Evolutionary conservation across 2,888 invertebrate species (phyloP).

Genomic region (Ennomos quercinarius): DNA sequence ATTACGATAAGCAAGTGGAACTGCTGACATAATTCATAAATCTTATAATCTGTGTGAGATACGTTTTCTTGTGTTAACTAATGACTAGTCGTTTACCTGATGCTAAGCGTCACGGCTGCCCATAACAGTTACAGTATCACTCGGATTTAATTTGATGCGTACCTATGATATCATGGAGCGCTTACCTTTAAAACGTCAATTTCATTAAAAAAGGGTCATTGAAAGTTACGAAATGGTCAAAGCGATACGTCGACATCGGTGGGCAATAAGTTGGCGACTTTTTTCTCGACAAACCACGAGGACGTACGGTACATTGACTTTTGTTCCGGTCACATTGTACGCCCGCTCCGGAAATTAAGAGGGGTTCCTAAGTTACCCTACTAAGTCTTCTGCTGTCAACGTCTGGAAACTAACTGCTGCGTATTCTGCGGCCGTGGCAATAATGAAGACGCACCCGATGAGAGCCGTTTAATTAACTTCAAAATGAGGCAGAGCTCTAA

Average conservation of each 20-base stretch:
- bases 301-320: conserved; percentile 22
- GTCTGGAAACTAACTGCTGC: conserved; percentile 34
- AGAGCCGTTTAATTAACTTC: conserved; percentile 77
- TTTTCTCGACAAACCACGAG: conserved; percentile 12
- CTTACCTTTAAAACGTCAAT: no score
- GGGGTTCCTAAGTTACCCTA: conserved; percentile 31
- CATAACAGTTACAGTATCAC: no score
- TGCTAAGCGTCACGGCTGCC: no score
- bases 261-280: neutral
- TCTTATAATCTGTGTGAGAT: no score
- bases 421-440: conserved; percentile 49
- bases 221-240: neutral
- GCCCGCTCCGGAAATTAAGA: conserved; percentile 38
- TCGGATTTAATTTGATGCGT: no score
- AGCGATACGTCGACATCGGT: no score
- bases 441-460: conserved; percentile 71
- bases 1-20: no score
- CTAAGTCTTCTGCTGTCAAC: conserved; percentile 32
- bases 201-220: no score
- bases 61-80: no score
- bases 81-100: no score
- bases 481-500: conserved; percentile 62
- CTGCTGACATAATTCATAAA: no score
- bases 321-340: conserved; percentile 29
- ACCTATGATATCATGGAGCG: no score